A percentile compares a stretch with the other conserved stretches of the same genome.
phyloP scores from a whole-genome alignment of 1,140 invertebrate species.

The Macrobrachium rosenbergii region DNA sequence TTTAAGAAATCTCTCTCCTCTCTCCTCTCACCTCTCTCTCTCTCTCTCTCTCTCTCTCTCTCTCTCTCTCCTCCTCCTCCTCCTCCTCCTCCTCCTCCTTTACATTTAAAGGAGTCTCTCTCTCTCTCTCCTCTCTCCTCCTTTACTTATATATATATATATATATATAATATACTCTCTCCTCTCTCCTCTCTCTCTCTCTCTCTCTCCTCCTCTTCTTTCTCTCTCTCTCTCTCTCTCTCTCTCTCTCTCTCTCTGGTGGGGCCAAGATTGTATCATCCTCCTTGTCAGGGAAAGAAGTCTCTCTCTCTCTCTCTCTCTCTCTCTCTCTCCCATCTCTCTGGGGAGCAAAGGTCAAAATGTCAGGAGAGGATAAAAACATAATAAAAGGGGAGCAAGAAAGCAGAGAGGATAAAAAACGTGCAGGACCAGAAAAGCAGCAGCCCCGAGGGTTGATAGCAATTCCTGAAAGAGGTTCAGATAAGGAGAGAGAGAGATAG shows the following conservation, averaged over 20 bases:
- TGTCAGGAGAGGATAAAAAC: background rate
- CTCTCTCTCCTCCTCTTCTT: background rate
- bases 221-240: slow-evolving; percentile 4
- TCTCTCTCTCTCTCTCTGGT: slow-evolving; percentile 25
- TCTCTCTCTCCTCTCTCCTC: slow-evolving; percentile 32
- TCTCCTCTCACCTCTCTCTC: background rate
- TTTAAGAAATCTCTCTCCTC: background rate
- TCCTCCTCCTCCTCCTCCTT: background rate
- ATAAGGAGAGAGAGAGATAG: background rate
- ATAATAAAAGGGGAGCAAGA: background rate
- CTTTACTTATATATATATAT: too few relatives aligned
- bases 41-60: background rate
- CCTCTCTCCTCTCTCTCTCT: background rate
- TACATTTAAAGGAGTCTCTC: background rate
- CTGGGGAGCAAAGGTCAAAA: background rate
- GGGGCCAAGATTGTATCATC: too few relatives aligned
- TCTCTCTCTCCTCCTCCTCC: slow-evolving; percentile 9
- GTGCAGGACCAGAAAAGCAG: too few relatives aligned
- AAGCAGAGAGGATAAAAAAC: background rate
- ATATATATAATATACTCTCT: too few relatives aligned
- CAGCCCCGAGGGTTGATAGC: too few relatives aligned
- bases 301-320: too few relatives aligned
- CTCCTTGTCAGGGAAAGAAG: too few relatives aligned
- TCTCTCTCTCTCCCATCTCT: too few relatives aligned
- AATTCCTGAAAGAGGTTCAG: too few relatives aligned